A percentile compares a stretch with the other conserved stretches of the same genome.
Evolutionary conservation across 2,113 vertebrate genomes (phyloP).

Genomic region (Polypterus senegalus): DNA sequence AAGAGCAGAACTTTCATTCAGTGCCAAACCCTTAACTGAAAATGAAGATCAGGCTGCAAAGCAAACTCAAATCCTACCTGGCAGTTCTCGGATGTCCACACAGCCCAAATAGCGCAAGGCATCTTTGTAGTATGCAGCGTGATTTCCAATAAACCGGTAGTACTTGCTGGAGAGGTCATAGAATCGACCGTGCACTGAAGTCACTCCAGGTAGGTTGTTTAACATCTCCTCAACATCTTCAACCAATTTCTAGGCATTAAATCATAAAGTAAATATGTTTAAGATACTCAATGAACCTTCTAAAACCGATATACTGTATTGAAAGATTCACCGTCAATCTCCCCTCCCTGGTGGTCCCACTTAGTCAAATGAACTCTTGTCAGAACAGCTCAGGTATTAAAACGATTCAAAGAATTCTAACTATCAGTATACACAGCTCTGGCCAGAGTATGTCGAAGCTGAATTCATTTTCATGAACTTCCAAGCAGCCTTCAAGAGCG

Average conservation of each 20-base stretch:
- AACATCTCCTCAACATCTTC: slow-evolving; percentile 90
- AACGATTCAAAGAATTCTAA: too few species aligned
- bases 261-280: too few species aligned
- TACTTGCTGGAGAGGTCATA: slow-evolving; percentile 96
- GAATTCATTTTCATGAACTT: too few species aligned
- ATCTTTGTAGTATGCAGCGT: slow-evolving; percentile 86
- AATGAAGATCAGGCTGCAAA: accelerated
- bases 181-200: slow-evolving; percentile 88
- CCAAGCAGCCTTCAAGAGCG: too few species aligned
- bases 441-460: too few species aligned
- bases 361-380: too few species aligned
- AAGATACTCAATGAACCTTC: too few species aligned
- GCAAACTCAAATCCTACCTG: slow-evolving; percentile 41
- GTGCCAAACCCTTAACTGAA: accelerated
- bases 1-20: neutral
- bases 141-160: slow-evolving; percentile 87
- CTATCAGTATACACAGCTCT: too few species aligned
- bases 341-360: too few species aligned
- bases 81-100: slow-evolving; percentile 81
- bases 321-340: too few species aligned
- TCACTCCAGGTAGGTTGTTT: slow-evolving; percentile 74
- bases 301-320: too few species aligned
- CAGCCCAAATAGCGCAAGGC: slow-evolving; percentile 87
- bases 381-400: too few species aligned
- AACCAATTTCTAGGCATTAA: slow-evolving; percentile 64